Evolutionary conservation across 2,113 vertebrate species (phyloP).

Genomic region (Meleagris gallopavo): DNA sequence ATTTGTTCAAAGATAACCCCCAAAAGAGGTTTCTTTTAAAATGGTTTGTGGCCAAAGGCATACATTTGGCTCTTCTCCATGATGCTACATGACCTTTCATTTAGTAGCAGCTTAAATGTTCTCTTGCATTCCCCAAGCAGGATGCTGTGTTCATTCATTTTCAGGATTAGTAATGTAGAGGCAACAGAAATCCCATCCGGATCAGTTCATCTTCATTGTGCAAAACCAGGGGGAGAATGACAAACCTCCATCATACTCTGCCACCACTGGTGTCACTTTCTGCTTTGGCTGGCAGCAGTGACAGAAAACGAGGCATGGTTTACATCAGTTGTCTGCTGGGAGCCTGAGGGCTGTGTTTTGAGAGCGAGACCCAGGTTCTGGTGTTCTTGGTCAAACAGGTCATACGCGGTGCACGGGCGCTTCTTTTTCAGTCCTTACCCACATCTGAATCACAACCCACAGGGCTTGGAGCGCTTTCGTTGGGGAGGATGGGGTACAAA

Average conservation of each 20-base stretch:
- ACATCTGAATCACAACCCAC: not conserved
- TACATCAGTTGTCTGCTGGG: not conserved
- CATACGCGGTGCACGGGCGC: rapidly evolving
- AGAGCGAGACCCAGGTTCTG: not conserved
- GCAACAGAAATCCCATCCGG: not conserved
- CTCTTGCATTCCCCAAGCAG: not conserved
- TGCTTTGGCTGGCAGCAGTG: not conserved
- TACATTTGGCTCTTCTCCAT: not conserved
- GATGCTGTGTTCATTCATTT: not conserved
- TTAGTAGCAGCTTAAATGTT: not conserved
- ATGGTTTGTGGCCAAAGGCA: not conserved
- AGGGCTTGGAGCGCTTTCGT: rapidly evolving
- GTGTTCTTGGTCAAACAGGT: rapidly evolving
- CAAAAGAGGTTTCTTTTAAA: not conserved
- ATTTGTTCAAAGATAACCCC: not conserved
- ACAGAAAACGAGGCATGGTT: not conserved
- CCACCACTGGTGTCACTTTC: not conserved
- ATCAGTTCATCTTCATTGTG: not conserved
- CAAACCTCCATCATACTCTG: not conserved
- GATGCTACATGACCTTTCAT: not conserved
- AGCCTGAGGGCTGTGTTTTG: rapidly evolving
- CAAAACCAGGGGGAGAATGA: not conserved
- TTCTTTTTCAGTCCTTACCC: not conserved
- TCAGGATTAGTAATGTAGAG: not conserved
- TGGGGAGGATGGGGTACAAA: rapidly evolving